phyloP scores from a whole-genome alignment of 2,797 vertebrate genomes.

The Passerculus sandwichensis region DNA sequence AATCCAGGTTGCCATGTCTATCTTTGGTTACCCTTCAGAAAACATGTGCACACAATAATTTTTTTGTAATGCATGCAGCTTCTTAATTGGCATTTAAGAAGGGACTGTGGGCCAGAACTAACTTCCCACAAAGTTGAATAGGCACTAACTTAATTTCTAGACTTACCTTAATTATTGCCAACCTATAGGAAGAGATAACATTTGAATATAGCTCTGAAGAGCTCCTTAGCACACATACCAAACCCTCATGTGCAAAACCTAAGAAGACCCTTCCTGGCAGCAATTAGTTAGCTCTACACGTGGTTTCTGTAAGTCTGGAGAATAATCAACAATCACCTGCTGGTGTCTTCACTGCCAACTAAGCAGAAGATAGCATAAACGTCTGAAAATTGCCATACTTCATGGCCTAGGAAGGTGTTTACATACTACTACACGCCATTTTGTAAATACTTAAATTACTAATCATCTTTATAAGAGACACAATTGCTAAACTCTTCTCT shows the following conservation, averaged over 20 bases:
- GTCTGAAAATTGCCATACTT: not conserved
- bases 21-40: not conserved
- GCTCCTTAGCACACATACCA: not conserved
- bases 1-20: not conserved
- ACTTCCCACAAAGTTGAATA: not conserved
- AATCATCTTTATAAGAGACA: not conserved
- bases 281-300: not conserved
- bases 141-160: not conserved
- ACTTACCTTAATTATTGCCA: not conserved
- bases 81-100: not conserved
- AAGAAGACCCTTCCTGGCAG: not conserved
- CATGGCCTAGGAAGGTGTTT: not conserved
- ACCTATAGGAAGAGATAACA: not conserved
- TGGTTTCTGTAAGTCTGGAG: not conserved
- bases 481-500: not conserved
- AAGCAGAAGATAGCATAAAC: not conserved
- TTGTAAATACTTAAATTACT: not conserved
- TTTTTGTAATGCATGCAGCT: not conserved
- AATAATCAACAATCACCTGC: not conserved
- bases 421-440: not conserved
- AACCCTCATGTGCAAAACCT: not conserved
- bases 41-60: fast-evolving
- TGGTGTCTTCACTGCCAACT: not conserved
- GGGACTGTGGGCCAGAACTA: not conserved
- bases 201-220: not conserved